Conservation (phyloP, 2,113 vertebrate species). For the Paradoxurus hermaphroditus region DNA sequence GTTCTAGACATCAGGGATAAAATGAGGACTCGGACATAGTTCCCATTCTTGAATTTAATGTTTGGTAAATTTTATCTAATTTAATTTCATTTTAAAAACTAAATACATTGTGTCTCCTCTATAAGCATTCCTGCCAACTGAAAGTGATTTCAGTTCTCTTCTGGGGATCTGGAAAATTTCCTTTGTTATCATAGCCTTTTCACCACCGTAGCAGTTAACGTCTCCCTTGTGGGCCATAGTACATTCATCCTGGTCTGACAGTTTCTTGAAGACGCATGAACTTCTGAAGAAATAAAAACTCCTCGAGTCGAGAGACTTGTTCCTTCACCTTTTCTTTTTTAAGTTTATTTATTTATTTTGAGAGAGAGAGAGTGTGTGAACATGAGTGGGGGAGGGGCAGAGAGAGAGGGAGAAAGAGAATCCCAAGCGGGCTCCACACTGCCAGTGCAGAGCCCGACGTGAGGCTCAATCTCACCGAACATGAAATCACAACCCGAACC, state of each 20-base stretch:
- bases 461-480: neutral
- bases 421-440: neutral
- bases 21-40: neutral
- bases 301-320: neutral
- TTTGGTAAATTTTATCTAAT: neutral
- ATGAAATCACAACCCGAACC: no score
- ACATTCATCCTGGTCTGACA: conserved; percentile 1
- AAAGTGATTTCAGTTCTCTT: neutral
- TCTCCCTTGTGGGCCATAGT: neutral
- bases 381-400: no score
- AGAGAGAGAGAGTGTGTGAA: no score
- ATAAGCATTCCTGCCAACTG: neutral
- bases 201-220: neutral
- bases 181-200: conserved; percentile 56
- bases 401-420: no score
- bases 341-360: no score
- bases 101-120: neutral
- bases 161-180: neutral
- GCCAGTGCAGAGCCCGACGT: no score
- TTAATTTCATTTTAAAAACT: neutral
- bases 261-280: neutral
- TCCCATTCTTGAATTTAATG: neutral
- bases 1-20: neutral
- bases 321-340: neutral
- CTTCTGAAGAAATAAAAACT: neutral